A percentile compares a stretch with the other conserved stretches of the same genome.
phyloP scores from a whole-genome alignment of 2,113 vertebrate genomes.

The Epinephelus moara region DNA sequence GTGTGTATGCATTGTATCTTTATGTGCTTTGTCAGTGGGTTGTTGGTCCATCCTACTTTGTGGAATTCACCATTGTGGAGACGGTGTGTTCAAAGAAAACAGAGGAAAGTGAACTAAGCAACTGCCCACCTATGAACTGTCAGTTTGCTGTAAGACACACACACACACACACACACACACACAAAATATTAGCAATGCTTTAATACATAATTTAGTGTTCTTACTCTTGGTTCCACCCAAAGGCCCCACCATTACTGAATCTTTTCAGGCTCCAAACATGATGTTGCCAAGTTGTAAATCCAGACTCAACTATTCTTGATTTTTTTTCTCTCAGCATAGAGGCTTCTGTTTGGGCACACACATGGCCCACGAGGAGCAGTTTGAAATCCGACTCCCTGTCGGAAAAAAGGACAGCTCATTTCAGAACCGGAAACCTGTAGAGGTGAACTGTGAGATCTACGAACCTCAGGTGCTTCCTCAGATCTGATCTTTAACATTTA shows the following conservation, averaged over 20 bases:
- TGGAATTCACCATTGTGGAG: constrained; percentile 78
- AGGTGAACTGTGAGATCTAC: constrained; percentile 76
- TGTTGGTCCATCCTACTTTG: constrained; percentile 58
- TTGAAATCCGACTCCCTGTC: constrained; percentile 18
- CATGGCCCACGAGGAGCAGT: constrained; percentile 6
- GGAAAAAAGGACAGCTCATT: constrained; percentile 26
- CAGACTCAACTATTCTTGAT: neutral
- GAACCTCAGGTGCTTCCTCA: constrained; percentile 67
- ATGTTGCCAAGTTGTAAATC: neutral
- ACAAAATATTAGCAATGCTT: neutral
- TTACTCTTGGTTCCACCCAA: neutral
- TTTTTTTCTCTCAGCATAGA: constrained; percentile 55
- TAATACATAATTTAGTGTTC: neutral
- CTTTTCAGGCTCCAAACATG: neutral
- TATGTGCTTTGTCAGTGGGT: constrained; percentile 63
- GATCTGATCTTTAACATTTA: neutral
- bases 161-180: neutral
- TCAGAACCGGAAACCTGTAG: constrained; percentile 29
- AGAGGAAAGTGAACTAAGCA: constrained; percentile 20
- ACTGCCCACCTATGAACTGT: constrained; percentile 63
- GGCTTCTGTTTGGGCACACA: constrained; percentile 71
- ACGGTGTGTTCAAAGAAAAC: constrained; percentile 66
- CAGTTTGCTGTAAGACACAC: constrained; percentile 72
- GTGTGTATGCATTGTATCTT: neutral
- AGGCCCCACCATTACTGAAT: neutral